Conservation (phyloP, 2,888 invertebrate genomes). For the Trachelus stipa region DNA sequence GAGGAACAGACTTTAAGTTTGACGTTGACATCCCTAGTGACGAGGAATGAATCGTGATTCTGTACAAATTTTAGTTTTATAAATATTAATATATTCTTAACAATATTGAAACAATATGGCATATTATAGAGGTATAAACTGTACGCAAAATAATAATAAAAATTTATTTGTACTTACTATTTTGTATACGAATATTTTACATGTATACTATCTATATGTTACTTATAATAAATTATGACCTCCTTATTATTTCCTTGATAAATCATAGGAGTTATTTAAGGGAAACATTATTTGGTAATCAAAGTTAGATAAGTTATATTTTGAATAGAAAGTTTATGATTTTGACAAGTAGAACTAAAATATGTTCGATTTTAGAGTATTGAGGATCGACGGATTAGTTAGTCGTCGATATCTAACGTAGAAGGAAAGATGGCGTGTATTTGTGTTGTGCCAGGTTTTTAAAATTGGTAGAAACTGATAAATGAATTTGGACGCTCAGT, state of each 20-base stretch:
- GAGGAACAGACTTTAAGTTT: conserved; percentile 74
- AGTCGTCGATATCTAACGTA: neutral
- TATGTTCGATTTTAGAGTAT: neutral
- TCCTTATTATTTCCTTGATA: neutral
- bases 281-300: neutral
- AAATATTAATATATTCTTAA: neutral
- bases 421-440: conserved; percentile 49
- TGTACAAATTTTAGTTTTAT: neutral
- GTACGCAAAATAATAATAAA: neutral
- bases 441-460: conserved; percentile 50
- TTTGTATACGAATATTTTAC: neutral
- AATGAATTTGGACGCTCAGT: neutral
- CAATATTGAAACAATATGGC: neutral
- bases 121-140: neutral
- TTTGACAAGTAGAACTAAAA: neutral
- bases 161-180: neutral
- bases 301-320: neutral
- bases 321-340: neutral
- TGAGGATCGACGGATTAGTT: neutral
- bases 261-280: neutral
- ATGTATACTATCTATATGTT: neutral
- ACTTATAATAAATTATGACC: neutral
- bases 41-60: conserved; percentile 5
- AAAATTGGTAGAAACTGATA: conserved; percentile 8
- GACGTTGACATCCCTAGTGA: conserved; percentile 58